phyloP scores from a whole-genome alignment of 1,140 invertebrate species.

The Drosophila tani region DNA sequence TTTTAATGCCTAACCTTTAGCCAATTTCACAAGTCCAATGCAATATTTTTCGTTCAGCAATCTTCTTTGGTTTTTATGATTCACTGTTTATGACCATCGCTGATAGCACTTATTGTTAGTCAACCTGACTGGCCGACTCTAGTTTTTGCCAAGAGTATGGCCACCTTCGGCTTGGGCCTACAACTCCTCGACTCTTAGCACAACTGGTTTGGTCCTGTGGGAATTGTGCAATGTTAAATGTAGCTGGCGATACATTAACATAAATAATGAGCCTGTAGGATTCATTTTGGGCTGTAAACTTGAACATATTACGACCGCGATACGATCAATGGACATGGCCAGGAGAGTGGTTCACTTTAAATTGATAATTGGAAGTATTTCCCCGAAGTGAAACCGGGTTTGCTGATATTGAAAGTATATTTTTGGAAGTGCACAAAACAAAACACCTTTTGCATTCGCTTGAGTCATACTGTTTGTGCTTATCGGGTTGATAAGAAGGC shows the following conservation, averaged over 20 bases:
- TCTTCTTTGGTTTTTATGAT: slow-evolving; percentile 1
- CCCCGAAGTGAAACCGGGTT: background rate
- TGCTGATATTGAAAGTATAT: slow-evolving; percentile 9
- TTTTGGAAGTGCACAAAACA: slow-evolving; percentile 22
- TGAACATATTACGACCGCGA: slow-evolving; percentile 27
- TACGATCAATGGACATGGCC: slow-evolving; percentile 42
- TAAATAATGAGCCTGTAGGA: slow-evolving; percentile 32
- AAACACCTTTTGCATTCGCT: slow-evolving; percentile 5
- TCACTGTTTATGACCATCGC: background rate
- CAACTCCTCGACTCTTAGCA: background rate
- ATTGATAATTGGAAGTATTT: slow-evolving; percentile 19
- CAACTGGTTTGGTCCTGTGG: slow-evolving; percentile 40
- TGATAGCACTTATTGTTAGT: background rate
- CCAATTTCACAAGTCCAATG: slow-evolving; percentile 3
- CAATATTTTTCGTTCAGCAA: background rate
- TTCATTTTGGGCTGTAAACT: slow-evolving; percentile 30
- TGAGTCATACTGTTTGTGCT: slow-evolving; percentile 14
- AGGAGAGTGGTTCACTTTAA: slow-evolving; percentile 25
- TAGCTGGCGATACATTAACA: slow-evolving; percentile 27
- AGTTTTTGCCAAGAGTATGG: slow-evolving; percentile 3
- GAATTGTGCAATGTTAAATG: slow-evolving; percentile 21
- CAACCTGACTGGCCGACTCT: background rate
- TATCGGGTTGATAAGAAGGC: slow-evolving; percentile 32
- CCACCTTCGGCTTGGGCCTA: background rate
- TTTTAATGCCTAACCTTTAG: background rate